Conservation (phyloP, 1,140 invertebrate genomes). For the Aphelenchoides fujianensis region DNA sequence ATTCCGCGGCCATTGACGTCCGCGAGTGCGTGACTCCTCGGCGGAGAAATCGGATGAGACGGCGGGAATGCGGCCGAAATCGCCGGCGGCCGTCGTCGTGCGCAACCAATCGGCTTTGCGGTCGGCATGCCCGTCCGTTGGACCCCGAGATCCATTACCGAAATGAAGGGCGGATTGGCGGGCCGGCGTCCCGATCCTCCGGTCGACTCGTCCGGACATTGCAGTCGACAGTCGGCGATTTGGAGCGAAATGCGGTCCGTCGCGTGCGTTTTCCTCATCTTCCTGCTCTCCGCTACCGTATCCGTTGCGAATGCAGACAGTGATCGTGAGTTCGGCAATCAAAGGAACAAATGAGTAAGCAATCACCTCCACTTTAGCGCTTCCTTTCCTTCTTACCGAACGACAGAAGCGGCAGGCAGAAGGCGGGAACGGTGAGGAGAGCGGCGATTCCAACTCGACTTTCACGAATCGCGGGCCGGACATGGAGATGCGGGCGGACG, state of each 20-base stretch:
- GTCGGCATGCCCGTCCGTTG: not conserved
- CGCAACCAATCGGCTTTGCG: not conserved
- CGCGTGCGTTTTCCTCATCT: not conserved
- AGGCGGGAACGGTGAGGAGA: not conserved
- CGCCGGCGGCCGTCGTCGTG: not conserved
- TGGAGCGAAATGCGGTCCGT: not conserved
- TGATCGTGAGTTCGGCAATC: not conserved
- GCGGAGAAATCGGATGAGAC: too few relatives aligned
- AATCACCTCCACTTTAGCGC: too few relatives aligned
- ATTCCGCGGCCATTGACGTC: too few relatives aligned
- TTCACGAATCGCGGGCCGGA: not conserved
- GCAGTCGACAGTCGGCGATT: not conserved
- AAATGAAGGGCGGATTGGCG: not conserved
- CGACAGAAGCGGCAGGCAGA: too few relatives aligned
- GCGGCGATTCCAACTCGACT: not conserved
- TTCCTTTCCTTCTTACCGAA: too few relatives aligned
- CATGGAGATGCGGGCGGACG: slow-evolving; percentile 4
- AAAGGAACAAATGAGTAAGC: too few relatives aligned
- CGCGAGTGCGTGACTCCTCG: too few relatives aligned
- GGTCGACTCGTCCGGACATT: not conserved
- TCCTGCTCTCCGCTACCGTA: not conserved
- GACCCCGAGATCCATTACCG: not conserved
- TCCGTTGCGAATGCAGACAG: not conserved
- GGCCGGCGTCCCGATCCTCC: too few relatives aligned
- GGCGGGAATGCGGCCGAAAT: too few relatives aligned